Evolutionary conservation across 2,888 invertebrate genomes (phyloP), one percentile per base, ranked within the genome.

Genomic region (Piscicola geometra): DNA sequence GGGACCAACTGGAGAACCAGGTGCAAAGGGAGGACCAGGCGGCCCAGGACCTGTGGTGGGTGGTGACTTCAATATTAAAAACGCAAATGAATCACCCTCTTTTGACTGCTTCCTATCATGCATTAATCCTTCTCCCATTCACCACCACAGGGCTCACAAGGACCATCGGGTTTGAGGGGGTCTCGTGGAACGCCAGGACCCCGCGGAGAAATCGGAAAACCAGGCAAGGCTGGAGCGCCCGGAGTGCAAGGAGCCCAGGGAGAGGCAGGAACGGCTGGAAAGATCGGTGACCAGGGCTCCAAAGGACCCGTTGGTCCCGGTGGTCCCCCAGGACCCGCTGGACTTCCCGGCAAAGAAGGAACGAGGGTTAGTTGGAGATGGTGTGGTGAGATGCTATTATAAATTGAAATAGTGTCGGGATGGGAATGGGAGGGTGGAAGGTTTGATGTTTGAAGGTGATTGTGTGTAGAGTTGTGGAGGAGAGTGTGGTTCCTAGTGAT

Each of bases 291-390:
- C 21, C 33, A 28, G 5, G 73, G 73, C 25, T n/a, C 5, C 33
- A 25, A 28, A 15, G 75, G 75, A 56, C 30, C 69, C 15, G 41
- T 5, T 15, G 75, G 75, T 15, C 41, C 69, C 15, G 70, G 18
- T 33, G 75, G 75, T 0, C 52, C 75, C 30, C 70, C 70, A 9
- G 75, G 75, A 69, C 28, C 70, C 25, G 66, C n/a, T 1, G 75
- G 75, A 25, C 35, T 47, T 32, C 52, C 52, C 3, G 75, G 75
- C 47, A 69, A 60, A 60, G 73, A 73, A 25, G 73, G 73, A 73
- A 21, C 33, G 25, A 73, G 73, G 64, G 73, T 73, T 5, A 12
- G n/a, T n/a, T n/a, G n/a, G n/a, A n/a, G n/a, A n/a, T n/a, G n/a
- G n/a, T n/a, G n/a, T n/a, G n/a, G n/a, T n/a, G n/a, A n/a, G n/a